Conservation (phyloP, 2,888 invertebrate species). For the Lobophora halterata region DNA sequence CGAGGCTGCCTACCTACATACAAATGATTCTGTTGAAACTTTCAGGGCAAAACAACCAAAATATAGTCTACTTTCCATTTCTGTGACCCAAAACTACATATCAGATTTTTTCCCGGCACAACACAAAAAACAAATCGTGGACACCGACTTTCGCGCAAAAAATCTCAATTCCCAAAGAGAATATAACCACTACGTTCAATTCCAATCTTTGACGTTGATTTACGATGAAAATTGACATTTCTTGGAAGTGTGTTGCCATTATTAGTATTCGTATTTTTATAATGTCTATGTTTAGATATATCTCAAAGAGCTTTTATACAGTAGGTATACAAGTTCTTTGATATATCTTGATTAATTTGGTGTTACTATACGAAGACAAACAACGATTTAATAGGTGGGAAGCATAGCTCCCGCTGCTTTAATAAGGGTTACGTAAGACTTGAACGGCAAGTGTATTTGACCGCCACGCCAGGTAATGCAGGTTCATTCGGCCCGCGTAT, state of each 20-base stretch:
- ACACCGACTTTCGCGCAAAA: constrained; percentile 8
- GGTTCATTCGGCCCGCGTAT: no score
- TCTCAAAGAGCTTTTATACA: no score
- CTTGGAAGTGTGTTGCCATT: constrained; percentile 5
- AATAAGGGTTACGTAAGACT: no score
- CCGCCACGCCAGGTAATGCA: no score
- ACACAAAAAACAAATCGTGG: constrained; percentile 8
- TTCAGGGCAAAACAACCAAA: constrained; percentile 2
- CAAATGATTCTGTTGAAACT: constrained; percentile 1
- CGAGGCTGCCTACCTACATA: constrained; percentile 1
- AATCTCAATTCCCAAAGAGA: no score
- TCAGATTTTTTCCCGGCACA: constrained; percentile 5
- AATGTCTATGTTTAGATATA: constrained; percentile 5
- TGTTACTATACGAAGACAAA: constrained; percentile 6
- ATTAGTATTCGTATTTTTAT: constrained; percentile 4
- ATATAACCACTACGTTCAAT: no score
- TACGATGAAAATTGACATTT: constrained; percentile 4
- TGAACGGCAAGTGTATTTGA: no score
- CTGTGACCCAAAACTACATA: constrained; percentile 4
- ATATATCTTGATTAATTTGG: constrained; percentile 6
- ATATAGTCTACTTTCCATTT: constrained; percentile 9
- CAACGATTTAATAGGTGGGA: constrained; percentile 6
- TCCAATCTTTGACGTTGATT: constrained; percentile 1
- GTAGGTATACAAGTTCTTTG: no score
- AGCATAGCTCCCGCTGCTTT: constrained; percentile 5